Evolutionary conservation across 2,888 invertebrate genomes (phyloP).

Genomic region (Pammene fasciana): DNA sequence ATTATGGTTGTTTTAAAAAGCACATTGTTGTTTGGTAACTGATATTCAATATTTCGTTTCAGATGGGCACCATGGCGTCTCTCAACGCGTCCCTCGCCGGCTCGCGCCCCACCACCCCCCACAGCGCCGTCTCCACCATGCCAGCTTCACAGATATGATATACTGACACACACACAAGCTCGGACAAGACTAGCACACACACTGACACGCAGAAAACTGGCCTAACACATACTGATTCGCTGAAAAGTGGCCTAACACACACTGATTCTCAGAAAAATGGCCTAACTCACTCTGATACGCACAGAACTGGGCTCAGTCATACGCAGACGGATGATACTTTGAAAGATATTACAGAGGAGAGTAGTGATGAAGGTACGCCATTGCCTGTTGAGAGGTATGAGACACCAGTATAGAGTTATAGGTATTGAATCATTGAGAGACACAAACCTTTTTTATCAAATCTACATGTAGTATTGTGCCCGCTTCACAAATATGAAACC

Average conservation of each 20-base stretch:
- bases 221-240: not conserved
- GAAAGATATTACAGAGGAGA: slow-evolving; percentile 29
- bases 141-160: slow-evolving; percentile 86
- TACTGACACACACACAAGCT: slow-evolving; percentile 34
- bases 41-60: slow-evolving; percentile 33
- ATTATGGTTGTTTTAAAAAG: too few species aligned
- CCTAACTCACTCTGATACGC: not conserved
- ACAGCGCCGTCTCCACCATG: slow-evolving; percentile 95
- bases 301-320: slow-evolving; percentile 2
- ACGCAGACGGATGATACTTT: slow-evolving; percentile 5
- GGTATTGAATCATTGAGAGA: not conserved
- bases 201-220: not conserved
- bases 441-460: not conserved
- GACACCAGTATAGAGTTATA: slow-evolving; percentile 54
- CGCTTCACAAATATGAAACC: too few species aligned
- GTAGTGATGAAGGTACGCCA: slow-evolving; percentile 47
- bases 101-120: slow-evolving; percentile 94
- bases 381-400: slow-evolving; percentile 53
- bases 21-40: too few species aligned
- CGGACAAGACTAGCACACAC: slow-evolving; percentile 19
- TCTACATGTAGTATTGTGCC: too few species aligned
- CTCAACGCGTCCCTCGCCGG: slow-evolving; percentile 94
- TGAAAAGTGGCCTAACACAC: not conserved
- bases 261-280: not conserved
- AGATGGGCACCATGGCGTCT: slow-evolving; percentile 97